phyloP scores from a whole-genome alignment of 2,113 vertebrate genomes.

The Trematomus loennbergii region DNA sequence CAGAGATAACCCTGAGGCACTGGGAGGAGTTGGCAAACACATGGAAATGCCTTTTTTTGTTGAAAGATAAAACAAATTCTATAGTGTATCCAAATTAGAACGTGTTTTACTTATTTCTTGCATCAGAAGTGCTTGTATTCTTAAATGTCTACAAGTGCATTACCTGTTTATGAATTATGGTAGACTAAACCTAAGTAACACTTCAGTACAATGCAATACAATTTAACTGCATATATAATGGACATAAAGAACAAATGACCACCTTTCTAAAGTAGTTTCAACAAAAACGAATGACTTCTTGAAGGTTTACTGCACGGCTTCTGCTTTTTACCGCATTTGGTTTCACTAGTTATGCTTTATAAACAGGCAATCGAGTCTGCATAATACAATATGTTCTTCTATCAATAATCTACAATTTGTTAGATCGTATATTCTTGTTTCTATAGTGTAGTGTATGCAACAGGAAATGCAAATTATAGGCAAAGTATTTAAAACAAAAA shows the following conservation, averaged over 20 bases:
- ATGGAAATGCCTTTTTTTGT: not conserved
- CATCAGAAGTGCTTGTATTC: not conserved
- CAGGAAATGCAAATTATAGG: not conserved
- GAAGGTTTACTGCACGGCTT: not conserved
- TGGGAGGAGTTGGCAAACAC: constrained; percentile 3
- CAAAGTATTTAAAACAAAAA: not conserved
- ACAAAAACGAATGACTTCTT: not conserved
- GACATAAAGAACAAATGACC: not conserved
- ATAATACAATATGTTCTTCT: not conserved
- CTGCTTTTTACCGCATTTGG: not conserved
- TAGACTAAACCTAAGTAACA: not conserved
- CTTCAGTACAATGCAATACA: not conserved
- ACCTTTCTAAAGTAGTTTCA: not conserved
- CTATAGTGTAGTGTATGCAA: not conserved
- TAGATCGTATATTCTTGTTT: constrained; percentile 6
- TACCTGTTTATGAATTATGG: not conserved
- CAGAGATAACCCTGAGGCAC: constrained; percentile 35
- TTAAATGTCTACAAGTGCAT: not conserved
- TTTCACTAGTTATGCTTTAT: not conserved
- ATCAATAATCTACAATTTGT: not conserved
- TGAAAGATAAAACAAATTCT: not conserved
- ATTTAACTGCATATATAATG: not conserved
- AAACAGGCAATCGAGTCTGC: not conserved
- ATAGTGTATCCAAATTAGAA: not conserved
- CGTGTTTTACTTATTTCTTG: too few relatives aligned